Evolutionary conservation across 1,140 invertebrate species (phyloP), one percentile per base, ranked within the genome.

Genomic region (Ostrea denselamellosa): DNA sequence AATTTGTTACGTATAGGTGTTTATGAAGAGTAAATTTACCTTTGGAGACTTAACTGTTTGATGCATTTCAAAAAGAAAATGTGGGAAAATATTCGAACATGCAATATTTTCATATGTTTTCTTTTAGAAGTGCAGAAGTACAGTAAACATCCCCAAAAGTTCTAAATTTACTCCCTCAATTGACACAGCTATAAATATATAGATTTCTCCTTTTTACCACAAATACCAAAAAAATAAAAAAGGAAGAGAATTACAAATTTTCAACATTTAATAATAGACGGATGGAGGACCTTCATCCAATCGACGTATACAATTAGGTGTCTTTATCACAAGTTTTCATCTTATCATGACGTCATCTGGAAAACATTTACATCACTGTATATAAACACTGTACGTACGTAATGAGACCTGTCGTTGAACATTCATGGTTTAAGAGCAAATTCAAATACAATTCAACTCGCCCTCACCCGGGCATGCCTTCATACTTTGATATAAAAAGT

Each of bases 201-300:
- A 19, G 0, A 34, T 28, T 0, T 34, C 4, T 25, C 25, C 28
- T 14, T 28, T 25, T 68, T n/a, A n/a, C n/a, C n/a, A n/a, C n/a
- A n/a, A n/a, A 10, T 12, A 28, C 68, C 12, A 77, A 34, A 77
- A 28, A 77, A 10, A 77, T 9, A 77, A 25, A 14, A 17, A 77
- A 77, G 5, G 28, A 77, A 77, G 68, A 77, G 68, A 77, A 77
- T 77, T 77, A 77, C 68, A 77, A 77, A 77, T 77, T 77, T 77
- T 77, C 25, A 83, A 83, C 82, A 83, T 83, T 83, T 52, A 83
- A 83, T 83, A 83, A 53, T 82, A 53, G 19, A 83, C 52, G 82
- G 82, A 83, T 83, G 82, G 82, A 83, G 82, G 82, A 83, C 82
- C 82, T 83, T 52, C 82, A 83, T 83, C 82, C 82, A 83, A 28